Percentiles rank a stretch among this genome's conserved stretches.
Evolutionary conservation across 1,140 invertebrate species (phyloP).

Genomic region (Drosophila kanapiae): DNA sequence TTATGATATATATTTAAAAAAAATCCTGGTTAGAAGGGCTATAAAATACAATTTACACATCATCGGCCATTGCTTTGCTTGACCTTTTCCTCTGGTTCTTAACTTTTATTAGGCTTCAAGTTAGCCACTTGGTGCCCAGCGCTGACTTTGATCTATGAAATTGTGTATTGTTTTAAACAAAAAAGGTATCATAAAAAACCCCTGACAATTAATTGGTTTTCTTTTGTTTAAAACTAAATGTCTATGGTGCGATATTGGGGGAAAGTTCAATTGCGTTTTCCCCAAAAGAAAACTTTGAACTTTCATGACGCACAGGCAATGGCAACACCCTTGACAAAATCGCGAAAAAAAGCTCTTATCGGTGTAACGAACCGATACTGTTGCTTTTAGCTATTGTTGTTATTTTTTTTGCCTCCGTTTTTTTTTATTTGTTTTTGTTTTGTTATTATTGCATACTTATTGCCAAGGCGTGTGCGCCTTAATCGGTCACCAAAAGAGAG

Average conservation of each 20-base stretch:
- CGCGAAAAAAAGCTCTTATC: slow-evolving; percentile 61
- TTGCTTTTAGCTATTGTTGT: slow-evolving; percentile 32
- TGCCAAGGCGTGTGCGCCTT: slow-evolving; percentile 36
- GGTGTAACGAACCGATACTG: slow-evolving; percentile 66
- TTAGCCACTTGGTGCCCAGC: no score
- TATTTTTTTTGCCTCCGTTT: background rate
- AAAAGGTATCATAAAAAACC: background rate
- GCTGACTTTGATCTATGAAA: no score
- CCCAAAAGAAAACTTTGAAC: slow-evolving; percentile 53
- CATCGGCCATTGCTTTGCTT: no score
- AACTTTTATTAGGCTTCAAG: no score
- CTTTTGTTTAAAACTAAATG: background rate
- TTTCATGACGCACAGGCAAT: slow-evolving; percentile 26
- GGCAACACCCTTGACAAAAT: slow-evolving; percentile 9
- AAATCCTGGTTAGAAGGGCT: no score
- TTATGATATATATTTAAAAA: no score
- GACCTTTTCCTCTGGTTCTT: no score
- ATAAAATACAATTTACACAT: no score
- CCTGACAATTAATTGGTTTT: background rate
- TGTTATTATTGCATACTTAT: slow-evolving; percentile 12
- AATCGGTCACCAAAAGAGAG: slow-evolving; percentile 32
- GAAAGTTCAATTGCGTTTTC: slow-evolving; percentile 30
- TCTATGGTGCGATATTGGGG: slow-evolving; percentile 16
- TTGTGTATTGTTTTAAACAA: background rate
- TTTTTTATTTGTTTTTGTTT: background rate